These are phyloP conservation scores for Stramonita haemastoma DNA, from an alignment of 2,888 invertebrate species.

Conservation along the genomic window DNA sequence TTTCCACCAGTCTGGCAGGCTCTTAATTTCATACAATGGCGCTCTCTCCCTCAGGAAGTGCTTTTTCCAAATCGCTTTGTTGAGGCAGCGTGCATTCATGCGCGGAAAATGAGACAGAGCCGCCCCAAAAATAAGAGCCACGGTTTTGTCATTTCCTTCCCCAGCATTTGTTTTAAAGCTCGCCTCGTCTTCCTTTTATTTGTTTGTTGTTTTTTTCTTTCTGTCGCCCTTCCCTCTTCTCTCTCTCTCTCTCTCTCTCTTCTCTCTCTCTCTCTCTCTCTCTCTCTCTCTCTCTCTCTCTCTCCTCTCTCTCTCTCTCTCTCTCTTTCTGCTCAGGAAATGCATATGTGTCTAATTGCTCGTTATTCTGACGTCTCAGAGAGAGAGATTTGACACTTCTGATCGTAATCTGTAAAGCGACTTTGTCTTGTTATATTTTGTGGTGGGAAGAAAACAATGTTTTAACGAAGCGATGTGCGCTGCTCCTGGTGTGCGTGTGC, in stretches of 20 bases:
- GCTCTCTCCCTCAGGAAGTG: conserved; percentile 8
- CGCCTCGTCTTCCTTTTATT: neutral
- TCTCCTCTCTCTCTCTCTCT: neutral
- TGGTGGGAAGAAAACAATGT: too few relatives aligned
- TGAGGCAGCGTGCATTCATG: conserved; percentile 1
- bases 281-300: neutral
- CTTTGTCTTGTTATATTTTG: neutral
- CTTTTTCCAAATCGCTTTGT: conserved; percentile 30
- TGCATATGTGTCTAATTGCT: neutral
- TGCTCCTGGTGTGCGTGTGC: too few relatives aligned
- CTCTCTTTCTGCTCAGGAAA: neutral
- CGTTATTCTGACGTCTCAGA: conserved; percentile 2
- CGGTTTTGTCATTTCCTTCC: neutral
- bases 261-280: neutral
- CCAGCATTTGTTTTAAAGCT: neutral
- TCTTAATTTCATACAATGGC: conserved; percentile 37
- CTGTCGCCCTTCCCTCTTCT: neutral
- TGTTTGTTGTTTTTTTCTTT: neutral
- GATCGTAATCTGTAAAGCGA: neutral
- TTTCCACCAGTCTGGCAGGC: neutral
- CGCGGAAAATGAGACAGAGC: conserved; percentile 34
- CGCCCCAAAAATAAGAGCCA: neutral
- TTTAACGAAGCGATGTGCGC: too few relatives aligned
- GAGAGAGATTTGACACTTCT: neutral
- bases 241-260: neutral